phyloP scores from a whole-genome alignment of 2,113 vertebrate genomes.

The Actenoides lindsayi region DNA sequence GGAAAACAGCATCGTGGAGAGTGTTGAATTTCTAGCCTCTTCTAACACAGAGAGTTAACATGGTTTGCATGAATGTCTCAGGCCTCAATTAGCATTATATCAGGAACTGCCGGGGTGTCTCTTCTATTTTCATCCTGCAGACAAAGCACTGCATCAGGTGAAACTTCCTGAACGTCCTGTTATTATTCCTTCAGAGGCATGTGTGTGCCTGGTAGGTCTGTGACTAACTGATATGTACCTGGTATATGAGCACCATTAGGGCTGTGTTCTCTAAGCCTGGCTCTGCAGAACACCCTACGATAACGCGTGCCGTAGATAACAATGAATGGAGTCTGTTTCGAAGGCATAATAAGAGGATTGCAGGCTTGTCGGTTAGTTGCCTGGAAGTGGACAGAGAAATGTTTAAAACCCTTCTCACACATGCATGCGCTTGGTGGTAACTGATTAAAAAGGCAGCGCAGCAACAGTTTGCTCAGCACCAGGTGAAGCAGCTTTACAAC shows the following conservation, averaged over 20 bases:
- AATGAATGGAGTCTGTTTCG: background rate
- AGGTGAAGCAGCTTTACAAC: slow-evolving; percentile 53
- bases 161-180: background rate
- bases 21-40: background rate
- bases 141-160: background rate
- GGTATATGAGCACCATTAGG: background rate
- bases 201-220: background rate
- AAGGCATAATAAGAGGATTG: slow-evolving; percentile 47
- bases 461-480: slow-evolving; percentile 31
- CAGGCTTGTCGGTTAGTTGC: background rate
- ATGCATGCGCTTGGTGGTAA: slow-evolving; percentile 18
- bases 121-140: background rate
- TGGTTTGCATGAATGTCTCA: background rate
- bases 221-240: background rate
- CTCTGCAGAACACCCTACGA: background rate
- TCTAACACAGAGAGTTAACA: background rate
- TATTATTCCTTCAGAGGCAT: background rate
- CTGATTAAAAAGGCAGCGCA: slow-evolving; percentile 46
- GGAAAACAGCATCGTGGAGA: background rate
- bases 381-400: slow-evolving; percentile 48
- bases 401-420: slow-evolving; percentile 54
- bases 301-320: slow-evolving; percentile 21
- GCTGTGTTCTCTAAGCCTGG: background rate
- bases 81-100: background rate
- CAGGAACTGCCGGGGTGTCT: background rate